These are phyloP conservation scores for Tenthredo distinguenda DNA, from an alignment of 2,888 invertebrate species.

Conservation along the genomic window DNA sequence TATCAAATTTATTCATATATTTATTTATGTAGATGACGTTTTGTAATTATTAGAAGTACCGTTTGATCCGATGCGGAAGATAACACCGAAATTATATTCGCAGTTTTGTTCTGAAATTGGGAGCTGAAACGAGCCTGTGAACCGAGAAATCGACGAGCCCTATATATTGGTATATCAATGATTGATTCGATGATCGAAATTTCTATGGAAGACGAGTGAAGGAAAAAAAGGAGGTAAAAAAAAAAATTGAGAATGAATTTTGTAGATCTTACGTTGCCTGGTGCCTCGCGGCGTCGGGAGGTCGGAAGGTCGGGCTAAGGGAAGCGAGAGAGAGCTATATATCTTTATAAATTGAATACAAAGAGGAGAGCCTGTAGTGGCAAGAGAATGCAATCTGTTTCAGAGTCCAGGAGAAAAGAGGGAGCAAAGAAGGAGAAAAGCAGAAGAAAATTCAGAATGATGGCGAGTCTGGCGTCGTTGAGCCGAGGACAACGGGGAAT, in stretches of 20 bases:
- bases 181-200: conserved; percentile 9
- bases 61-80: background rate
- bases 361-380: conserved; percentile 41
- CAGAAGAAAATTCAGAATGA: conserved; percentile 44
- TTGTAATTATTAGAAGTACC: conserved; percentile 5
- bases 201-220: background rate
- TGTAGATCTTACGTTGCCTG: background rate
- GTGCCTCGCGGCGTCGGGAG: conserved; percentile 7
- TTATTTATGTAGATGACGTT: background rate
- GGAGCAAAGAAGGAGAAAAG: background rate
- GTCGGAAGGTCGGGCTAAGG: conserved; percentile 15
- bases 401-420: conserved; percentile 57
- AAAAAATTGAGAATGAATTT: conserved; percentile 19
- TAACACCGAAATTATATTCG: conserved; percentile 1
- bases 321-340: conserved; percentile 33
- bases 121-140: background rate
- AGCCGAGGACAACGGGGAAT: conserved; percentile 42
- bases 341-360: conserved; percentile 52
- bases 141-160: background rate
- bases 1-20: background rate
- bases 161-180: background rate
- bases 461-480: conserved; percentile 50
- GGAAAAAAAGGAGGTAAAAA: background rate
- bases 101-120: background rate
- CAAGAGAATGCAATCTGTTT: conserved; percentile 64